These are phyloP conservation scores for Polydrusus tereticollis DNA, from an alignment of 2,888 invertebrate genomes.

Conservation along the genomic window DNA sequence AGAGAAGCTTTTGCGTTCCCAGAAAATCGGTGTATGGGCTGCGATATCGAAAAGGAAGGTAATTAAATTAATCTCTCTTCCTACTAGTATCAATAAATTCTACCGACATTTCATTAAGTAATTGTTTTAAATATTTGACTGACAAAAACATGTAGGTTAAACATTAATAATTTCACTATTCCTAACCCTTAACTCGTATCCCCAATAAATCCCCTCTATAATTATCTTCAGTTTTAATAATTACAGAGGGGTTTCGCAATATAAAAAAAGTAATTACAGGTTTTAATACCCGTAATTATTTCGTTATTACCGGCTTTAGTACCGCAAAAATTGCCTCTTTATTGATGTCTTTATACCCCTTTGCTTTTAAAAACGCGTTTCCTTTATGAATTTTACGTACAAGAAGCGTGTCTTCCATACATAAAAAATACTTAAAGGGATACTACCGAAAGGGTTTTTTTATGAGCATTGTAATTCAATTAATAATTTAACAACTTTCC, in stretches of 20 bases:
- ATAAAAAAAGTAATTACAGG: neutral
- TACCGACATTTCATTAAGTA: too few relatives aligned
- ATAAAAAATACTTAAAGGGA: neutral
- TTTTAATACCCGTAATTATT: slow-evolving; percentile 4
- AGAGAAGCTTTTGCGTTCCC: too few relatives aligned
- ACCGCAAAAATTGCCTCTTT: slow-evolving; percentile 2
- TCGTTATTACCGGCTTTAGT: neutral
- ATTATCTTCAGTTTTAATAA: neutral
- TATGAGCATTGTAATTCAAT: too few relatives aligned
- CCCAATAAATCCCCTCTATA: neutral
- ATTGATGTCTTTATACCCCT: slow-evolving; percentile 1
- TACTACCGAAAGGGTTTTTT: too few relatives aligned
- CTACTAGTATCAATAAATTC: too few relatives aligned
- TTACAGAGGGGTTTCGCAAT: neutral
- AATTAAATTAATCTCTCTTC: too few relatives aligned
- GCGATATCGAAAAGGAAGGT: too few relatives aligned
- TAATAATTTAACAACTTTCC: too few relatives aligned
- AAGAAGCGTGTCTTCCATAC: neutral
- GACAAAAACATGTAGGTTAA: neutral
- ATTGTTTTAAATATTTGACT: neutral
- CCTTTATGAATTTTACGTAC: neutral
- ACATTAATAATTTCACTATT: neutral
- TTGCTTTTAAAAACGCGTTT: slow-evolving; percentile 6
- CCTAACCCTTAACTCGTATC: neutral
- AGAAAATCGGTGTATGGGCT: too few relatives aligned